Conservation (phyloP, 2,797 vertebrate species). For the Paedocypris micromegethes region DNA sequence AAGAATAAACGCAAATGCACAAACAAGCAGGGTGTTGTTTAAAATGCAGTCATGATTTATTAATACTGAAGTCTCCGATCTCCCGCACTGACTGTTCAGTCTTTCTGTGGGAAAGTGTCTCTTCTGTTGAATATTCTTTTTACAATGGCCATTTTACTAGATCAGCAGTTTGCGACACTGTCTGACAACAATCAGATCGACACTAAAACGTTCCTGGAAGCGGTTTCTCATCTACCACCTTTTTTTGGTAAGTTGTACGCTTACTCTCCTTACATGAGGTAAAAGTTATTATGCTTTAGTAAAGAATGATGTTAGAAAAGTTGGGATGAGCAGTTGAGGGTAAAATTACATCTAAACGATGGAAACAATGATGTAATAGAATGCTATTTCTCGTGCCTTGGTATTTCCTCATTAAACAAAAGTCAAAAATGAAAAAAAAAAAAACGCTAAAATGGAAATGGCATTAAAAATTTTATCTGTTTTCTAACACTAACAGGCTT, state of each 20-base stretch:
- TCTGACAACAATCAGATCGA: constrained; percentile 78
- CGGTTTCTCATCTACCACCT: constrained; percentile 81
- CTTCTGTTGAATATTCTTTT: constrained; percentile 17
- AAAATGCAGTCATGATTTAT: constrained; percentile 13
- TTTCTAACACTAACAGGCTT: too few relatives aligned
- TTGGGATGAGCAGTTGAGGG: too few relatives aligned
- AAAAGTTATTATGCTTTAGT: too few relatives aligned
- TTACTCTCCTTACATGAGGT: background rate
- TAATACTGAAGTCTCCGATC: background rate
- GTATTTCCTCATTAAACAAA: too few relatives aligned
- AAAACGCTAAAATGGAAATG: too few relatives aligned
- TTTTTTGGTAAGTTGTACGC: constrained; percentile 85
- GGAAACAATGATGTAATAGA: too few relatives aligned
- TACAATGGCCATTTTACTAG: constrained; percentile 79
- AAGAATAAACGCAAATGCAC: too few relatives aligned
- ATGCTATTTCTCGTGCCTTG: too few relatives aligned
- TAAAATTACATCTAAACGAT: too few relatives aligned
- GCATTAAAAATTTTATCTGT: too few relatives aligned
- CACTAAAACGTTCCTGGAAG: constrained; percentile 83
- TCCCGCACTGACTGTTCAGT: background rate
- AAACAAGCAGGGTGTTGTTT: background rate
- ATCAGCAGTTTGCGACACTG: constrained; percentile 78
- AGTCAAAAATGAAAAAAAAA: too few relatives aligned
- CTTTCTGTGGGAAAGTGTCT: background rate
- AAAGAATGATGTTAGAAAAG: too few relatives aligned